A percentile compares a stretch with the other conserved stretches of the same genome.
Conservation (phyloP, 2,888 invertebrate genomes). For the Dicranocentrus wangi region DNA sequence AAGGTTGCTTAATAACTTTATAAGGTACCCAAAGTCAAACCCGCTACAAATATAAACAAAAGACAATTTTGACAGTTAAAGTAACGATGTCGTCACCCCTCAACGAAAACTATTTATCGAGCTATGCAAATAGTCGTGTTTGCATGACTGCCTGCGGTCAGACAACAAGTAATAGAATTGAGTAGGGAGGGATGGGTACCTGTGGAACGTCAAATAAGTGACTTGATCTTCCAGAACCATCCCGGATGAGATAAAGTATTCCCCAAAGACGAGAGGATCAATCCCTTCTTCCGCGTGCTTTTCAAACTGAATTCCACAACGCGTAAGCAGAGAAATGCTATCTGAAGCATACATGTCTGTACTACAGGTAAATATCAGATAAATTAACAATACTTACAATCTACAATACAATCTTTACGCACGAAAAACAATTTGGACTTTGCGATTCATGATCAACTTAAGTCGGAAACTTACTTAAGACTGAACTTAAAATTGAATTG, state of each 20-base stretch:
- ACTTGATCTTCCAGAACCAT: slow-evolving; percentile 43
- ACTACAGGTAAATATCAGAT: neutral
- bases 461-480: slow-evolving; percentile 74
- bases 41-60: slow-evolving; percentile 79
- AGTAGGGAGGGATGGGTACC: no score
- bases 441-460: neutral
- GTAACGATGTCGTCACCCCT: no score
- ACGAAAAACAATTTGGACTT: no score
- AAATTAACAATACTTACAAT: neutral
- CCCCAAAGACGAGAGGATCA: slow-evolving; percentile 48
- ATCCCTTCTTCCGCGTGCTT: slow-evolving; percentile 57
- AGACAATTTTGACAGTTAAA: neutral
- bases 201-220: slow-evolving; percentile 58
- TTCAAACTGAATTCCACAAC: slow-evolving; percentile 60
- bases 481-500: slow-evolving; percentile 80
- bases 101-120: no score
- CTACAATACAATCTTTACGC: no score
- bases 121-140: no score
- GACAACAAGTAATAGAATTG: no score
- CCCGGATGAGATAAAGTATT: slow-evolving; percentile 57
- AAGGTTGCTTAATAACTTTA: slow-evolving; percentile 94
- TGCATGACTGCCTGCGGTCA: no score
- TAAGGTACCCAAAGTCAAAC: slow-evolving; percentile 98
- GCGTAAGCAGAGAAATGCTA: slow-evolving; percentile 52
- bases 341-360: slow-evolving; percentile 59